A percentile compares a stretch with the other conserved stretches of the same genome.
phyloP scores from a whole-genome alignment of 2,888 invertebrate genomes.

The Himalopsyche tibetana region DNA sequence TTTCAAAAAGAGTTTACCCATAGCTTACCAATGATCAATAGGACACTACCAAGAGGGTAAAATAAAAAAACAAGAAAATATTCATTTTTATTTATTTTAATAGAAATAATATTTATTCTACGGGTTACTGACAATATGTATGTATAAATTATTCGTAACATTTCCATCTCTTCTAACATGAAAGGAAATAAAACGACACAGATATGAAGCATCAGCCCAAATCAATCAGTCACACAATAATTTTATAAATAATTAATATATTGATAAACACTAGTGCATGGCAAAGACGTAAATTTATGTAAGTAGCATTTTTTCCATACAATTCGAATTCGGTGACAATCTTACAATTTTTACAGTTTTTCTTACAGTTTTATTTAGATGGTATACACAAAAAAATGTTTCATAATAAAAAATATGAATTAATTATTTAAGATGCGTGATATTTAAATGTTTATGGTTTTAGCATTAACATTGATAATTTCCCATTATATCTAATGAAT shows the following conservation, averaged over 20 bases:
- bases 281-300: slow-evolving; percentile 28
- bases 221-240: slow-evolving; percentile 40
- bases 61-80: slow-evolving; percentile 22
- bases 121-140: slow-evolving; percentile 55
- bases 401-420: too few relatives aligned
- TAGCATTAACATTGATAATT: too few relatives aligned
- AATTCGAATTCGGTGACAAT: not conserved
- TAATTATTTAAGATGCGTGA: too few relatives aligned
- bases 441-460: too few relatives aligned
- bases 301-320: slow-evolving; percentile 15
- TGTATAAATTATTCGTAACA: slow-evolving; percentile 52
- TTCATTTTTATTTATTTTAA: slow-evolving; percentile 54
- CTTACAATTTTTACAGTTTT: not conserved
- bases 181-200: slow-evolving; percentile 47
- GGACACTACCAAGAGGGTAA: not conserved
- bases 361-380: too few relatives aligned
- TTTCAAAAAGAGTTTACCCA: too few relatives aligned
- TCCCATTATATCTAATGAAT: too few relatives aligned
- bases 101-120: slow-evolving; percentile 59
- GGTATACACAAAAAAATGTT: too few relatives aligned
- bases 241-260: slow-evolving; percentile 32
- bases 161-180: slow-evolving; percentile 50
- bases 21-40: too few relatives aligned
- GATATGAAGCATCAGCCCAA: slow-evolving; percentile 40
- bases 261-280: slow-evolving; percentile 37